These are phyloP conservation scores for Psettodes erumei DNA, from an alignment of 2,113 vertebrate genomes.

Conservation along the genomic window DNA sequence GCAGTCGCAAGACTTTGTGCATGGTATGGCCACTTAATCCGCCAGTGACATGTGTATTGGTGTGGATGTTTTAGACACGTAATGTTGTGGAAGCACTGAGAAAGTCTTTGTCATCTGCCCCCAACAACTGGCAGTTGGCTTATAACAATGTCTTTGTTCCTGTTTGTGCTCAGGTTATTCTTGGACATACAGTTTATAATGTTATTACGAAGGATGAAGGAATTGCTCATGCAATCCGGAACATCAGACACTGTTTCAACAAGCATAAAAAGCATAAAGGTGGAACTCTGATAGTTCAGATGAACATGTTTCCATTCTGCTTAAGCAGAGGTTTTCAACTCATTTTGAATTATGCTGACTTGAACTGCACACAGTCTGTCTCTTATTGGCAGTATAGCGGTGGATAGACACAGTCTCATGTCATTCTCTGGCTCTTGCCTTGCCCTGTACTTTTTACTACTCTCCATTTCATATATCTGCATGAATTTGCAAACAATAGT, in stretches of 20 bases:
- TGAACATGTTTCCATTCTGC: conserved; percentile 1
- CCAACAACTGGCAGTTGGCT: conserved; percentile 48
- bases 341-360: no score
- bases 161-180: conserved; percentile 52
- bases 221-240: conserved; percentile 8
- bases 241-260: conserved; percentile 28
- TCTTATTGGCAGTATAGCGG: no score
- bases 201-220: conserved; percentile 41
- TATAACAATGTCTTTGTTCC: conserved; percentile 20
- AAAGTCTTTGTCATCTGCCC: conserved; percentile 59
- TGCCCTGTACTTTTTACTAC: no score
- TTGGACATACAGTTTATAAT: conserved; percentile 13
- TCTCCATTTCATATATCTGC: no score
- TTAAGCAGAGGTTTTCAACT: no score
- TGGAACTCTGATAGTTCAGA: neutral
- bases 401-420: no score
- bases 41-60: conserved; percentile 51
- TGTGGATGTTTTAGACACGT: conserved; percentile 23
- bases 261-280: conserved; percentile 18
- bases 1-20: conserved; percentile 44
- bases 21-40: conserved; percentile 52
- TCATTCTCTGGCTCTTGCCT: no score
- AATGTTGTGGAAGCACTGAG: conserved; percentile 24
- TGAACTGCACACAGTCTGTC: no score
- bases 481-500: no score